Evolutionary conservation across 2,888 invertebrate species (phyloP).

Genomic region (Mechanitis messenoides): DNA sequence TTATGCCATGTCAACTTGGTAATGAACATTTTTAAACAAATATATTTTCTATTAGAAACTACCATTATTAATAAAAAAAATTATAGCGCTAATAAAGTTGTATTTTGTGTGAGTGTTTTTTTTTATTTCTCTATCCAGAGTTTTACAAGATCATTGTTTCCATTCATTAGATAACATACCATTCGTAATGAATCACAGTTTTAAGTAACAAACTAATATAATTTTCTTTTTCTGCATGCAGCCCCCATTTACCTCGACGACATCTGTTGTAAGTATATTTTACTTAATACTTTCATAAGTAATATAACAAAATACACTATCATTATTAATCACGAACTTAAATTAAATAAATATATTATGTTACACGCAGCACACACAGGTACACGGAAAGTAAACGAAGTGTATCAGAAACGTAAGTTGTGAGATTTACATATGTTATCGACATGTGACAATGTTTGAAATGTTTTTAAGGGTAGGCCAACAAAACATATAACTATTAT

Average conservation of each 20-base stretch:
- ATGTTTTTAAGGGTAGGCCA: background rate
- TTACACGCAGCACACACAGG: conserved; percentile 66
- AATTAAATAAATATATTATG: conserved; percentile 7
- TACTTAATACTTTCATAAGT: conserved; percentile 9
- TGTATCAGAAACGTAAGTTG: conserved; percentile 70
- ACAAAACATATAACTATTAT: no score
- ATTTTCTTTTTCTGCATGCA: conserved; percentile 66
- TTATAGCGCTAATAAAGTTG: background rate
- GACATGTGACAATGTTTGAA: background rate
- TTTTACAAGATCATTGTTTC: background rate
- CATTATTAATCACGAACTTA: background rate
- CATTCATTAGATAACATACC: background rate
- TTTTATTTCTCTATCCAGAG: background rate
- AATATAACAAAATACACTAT: conserved; percentile 9
- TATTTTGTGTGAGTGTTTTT: conserved; percentile 6
- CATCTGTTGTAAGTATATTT: conserved; percentile 68
- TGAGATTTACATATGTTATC: background rate
- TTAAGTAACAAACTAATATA: background rate
- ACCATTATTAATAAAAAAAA: no score
- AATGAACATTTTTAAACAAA: background rate
- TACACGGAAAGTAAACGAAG: conserved; percentile 71
- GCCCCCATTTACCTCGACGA: conserved; percentile 74
- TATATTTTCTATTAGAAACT: background rate
- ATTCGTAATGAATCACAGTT: background rate
- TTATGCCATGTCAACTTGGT: conserved; percentile 6